These are phyloP conservation scores for Zosterops japonicus DNA, from an alignment of 2,113 vertebrate species.

Conservation along the genomic window DNA sequence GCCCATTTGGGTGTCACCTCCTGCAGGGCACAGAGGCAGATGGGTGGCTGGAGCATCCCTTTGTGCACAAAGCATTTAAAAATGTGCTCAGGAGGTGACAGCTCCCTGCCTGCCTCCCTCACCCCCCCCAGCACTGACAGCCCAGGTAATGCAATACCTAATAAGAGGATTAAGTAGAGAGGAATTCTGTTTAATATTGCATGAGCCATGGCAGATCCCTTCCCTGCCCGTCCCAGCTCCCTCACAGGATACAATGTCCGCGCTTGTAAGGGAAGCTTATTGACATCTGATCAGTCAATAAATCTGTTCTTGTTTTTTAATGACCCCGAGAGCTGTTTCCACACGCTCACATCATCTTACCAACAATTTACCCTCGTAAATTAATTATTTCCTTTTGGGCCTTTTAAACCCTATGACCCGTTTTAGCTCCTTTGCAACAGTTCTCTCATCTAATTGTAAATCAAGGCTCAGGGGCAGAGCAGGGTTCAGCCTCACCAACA, in stretches of 20 bases:
- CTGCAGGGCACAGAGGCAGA: rapidly evolving
- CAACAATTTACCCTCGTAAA: constrained; percentile 38
- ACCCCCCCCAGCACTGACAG: background rate
- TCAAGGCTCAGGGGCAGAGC: background rate
- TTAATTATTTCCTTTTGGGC: background rate
- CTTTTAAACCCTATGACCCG: background rate
- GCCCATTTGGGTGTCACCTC: rapidly evolving
- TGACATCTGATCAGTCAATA: constrained; percentile 43
- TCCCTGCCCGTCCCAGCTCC: background rate
- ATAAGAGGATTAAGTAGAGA: constrained; percentile 67
- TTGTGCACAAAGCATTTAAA: background rate
- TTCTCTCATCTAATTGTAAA: background rate
- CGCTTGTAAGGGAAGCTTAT: constrained; percentile 22
- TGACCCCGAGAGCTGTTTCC: constrained; percentile 30
- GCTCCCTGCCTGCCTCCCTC: background rate
- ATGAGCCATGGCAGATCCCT: constrained; percentile 28
- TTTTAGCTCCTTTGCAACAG: background rate
- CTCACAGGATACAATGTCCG: constrained; percentile 26
- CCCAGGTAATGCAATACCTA: constrained; percentile 25
- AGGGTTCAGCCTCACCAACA: background rate
- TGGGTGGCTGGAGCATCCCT: background rate
- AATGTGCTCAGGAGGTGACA: rapidly evolving
- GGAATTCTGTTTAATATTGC: constrained; percentile 53
- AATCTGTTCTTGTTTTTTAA: constrained; percentile 32
- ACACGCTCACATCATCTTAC: constrained; percentile 9